phyloP scores from a whole-genome alignment of 1,140 invertebrate species.

The Pissodes strobi region DNA sequence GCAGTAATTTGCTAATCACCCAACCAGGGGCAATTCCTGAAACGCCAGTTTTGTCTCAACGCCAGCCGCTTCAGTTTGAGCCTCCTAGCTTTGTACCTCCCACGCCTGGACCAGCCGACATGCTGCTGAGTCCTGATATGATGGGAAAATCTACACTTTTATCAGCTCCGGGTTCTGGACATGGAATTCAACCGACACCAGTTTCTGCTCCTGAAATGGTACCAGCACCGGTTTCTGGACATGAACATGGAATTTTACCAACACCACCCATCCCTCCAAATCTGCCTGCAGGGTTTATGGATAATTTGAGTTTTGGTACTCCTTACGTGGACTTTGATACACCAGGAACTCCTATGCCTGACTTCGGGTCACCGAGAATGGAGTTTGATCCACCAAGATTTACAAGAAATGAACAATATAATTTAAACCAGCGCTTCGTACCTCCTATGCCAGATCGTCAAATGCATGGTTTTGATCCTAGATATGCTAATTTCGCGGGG shows the following conservation, averaged over 20 bases:
- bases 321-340: conserved; percentile 2
- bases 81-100: conserved; percentile 10
- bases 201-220: background rate
- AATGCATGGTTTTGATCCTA: background rate
- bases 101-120: background rate
- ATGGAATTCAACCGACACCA: background rate
- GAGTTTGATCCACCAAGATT: conserved; percentile 12
- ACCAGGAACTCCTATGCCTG: background rate
- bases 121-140: background rate
- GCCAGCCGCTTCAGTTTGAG: conserved; percentile 3
- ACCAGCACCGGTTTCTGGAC: background rate
- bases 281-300: background rate
- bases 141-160: no score
- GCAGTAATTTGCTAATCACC: background rate
- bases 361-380: background rate
- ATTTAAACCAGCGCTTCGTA: background rate
- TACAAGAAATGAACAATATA: background rate
- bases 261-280: background rate
- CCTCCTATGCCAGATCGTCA: background rate
- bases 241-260: background rate
- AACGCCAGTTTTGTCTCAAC: background rate
- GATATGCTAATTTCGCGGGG: no score
- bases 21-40: background rate
- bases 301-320: conserved; percentile 7
- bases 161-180: background rate